Base-by-base conservation (phyloP, 2,797 vertebrate species). In the Knipowitschia caucasica region DNA sequence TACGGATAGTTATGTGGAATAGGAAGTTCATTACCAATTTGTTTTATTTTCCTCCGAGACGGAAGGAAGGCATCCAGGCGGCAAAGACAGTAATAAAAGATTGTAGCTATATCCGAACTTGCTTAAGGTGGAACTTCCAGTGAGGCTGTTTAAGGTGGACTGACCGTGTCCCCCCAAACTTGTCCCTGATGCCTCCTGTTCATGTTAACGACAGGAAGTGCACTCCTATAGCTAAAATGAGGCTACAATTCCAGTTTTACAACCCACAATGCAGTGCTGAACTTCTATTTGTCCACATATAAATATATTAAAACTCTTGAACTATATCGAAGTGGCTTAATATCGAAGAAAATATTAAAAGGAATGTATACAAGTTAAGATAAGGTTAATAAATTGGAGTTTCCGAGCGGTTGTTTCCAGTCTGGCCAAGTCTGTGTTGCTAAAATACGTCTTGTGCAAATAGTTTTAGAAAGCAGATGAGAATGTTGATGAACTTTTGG, bases 311-410 rank as follows among this genome's bases (percentile, higher is more conserved):
- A 80, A 80, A 75, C 67, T 73, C 70, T 80, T 75, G 60, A 47
- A 62, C 71, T 81, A 29, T 17, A 29, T 65, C 67, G 66, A 77
- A 72, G 52, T 56, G 59, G 56, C 73, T 62, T 62, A 74, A 65
- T 62, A 76, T 55, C 53, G 74, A 61, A 56, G 74, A 45, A 55
- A 70, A 62, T 35, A 53, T 53, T 59, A 50, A 64, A 78, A 83
- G 87, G 86, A 91, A 90, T 87, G 90, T 82, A 75, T 72, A 76
- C 70, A 71, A 88, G 82, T 87, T 64, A 73, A 85, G 71, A 78
- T 78, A 67, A 50, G 38, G 78, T 61, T 75, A 73, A 62, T 23
- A 67, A 51, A 76, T 56, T 78, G n/a, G 79, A 89, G 81, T 86
- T 85, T 82, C 59, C 74, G 74, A 64, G 76, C 75, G 62, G 68